These are phyloP conservation scores for Luffia ferchaultella DNA, from an alignment of 2,888 invertebrate species.

Conservation along the genomic window DNA sequence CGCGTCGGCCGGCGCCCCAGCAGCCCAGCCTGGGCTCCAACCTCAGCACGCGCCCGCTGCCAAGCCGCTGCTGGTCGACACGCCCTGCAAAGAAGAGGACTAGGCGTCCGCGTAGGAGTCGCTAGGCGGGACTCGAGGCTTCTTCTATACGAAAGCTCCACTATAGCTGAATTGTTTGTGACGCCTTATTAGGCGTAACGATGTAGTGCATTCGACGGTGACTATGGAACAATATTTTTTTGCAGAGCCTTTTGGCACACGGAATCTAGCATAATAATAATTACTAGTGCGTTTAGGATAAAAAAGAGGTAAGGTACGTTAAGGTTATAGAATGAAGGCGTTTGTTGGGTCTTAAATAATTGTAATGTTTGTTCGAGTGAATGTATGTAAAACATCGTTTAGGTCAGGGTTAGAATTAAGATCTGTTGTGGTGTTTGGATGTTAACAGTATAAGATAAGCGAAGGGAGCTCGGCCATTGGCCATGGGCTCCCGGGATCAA, in stretches of 20 bases:
- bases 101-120: slow-evolving; percentile 19
- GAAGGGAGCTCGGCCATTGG: neutral
- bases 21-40: slow-evolving; percentile 25
- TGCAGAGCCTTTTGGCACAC: slow-evolving; percentile 48
- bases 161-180: too few species aligned
- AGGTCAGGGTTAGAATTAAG: slow-evolving; percentile 22
- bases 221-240: slow-evolving; percentile 28
- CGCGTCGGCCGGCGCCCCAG: slow-evolving; percentile 25
- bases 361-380: slow-evolving; percentile 35
- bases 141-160: too few species aligned
- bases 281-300: slow-evolving; percentile 31
- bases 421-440: slow-evolving; percentile 37
- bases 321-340: slow-evolving; percentile 1
- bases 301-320: slow-evolving; percentile 36
- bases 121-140: too few species aligned
- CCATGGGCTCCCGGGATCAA: slow-evolving; percentile 24
- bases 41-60: slow-evolving; percentile 33
- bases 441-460: slow-evolving; percentile 18
- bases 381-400: slow-evolving; percentile 32
- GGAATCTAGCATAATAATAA: slow-evolving; percentile 32
- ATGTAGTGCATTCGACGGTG: slow-evolving; percentile 16
- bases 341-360: slow-evolving; percentile 41
- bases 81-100: slow-evolving; percentile 53
- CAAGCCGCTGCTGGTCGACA: slow-evolving; percentile 53
- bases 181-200: slow-evolving; percentile 22